Percentiles rank a stretch among this genome's conserved stretches.
Conservation (phyloP, 2,888 invertebrate species). For the Agrenia bidenticulata region DNA sequence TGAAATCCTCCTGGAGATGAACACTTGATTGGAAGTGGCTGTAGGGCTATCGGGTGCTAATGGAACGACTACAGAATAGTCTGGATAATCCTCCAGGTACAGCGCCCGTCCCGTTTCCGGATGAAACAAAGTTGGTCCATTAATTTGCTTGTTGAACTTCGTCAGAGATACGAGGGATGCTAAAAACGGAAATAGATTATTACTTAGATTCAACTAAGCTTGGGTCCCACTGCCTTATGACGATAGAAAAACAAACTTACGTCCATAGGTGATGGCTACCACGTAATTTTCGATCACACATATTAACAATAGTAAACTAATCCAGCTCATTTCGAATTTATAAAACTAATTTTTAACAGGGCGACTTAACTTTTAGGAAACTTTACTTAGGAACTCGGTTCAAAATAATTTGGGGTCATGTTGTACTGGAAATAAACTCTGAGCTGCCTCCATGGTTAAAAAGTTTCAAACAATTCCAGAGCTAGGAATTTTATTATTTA, state of each 20-base stretch:
- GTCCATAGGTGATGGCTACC: constrained; percentile 34
- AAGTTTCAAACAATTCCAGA: no score
- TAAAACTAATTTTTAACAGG: no score
- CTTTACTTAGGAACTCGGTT: no score
- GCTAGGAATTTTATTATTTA: no score
- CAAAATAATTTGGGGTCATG: no score
- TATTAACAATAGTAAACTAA: neutral
- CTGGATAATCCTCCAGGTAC: constrained; percentile 35
- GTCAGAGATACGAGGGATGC: constrained; percentile 40
- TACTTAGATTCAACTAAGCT: no score
- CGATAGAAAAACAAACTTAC: no score
- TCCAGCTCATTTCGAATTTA: neutral
- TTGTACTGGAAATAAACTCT: no score
- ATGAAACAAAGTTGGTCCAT: constrained; percentile 39
- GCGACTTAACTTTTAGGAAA: no score
- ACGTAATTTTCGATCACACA: neutral
- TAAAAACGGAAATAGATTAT: constrained; percentile 11
- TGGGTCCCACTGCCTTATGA: no score
- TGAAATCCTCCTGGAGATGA: constrained; percentile 37
- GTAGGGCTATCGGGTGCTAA: constrained; percentile 33
- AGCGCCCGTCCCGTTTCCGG: constrained; percentile 35
- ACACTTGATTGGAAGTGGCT: constrained; percentile 39
- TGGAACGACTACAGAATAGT: constrained; percentile 39
- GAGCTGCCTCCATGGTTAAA: no score
- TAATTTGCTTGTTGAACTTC: constrained; percentile 25